Evolutionary conservation across 2,113 vertebrate genomes (phyloP).

Genomic region (Boleophthalmus pectinirostris): DNA sequence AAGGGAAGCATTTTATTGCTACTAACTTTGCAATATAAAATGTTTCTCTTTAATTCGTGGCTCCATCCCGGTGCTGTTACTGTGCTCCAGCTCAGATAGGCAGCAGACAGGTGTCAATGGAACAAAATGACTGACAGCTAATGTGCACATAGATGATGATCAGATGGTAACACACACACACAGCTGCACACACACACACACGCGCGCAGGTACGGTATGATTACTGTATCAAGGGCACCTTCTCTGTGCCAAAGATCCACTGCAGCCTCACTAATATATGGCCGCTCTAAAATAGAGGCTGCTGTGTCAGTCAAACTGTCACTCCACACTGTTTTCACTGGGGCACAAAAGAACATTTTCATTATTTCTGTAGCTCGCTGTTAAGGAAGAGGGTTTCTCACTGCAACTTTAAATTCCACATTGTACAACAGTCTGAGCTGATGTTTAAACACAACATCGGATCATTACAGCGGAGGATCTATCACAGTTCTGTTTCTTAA

Average conservation of each 20-base stretch:
- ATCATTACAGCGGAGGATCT: background rate
- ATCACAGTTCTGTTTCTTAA: background rate
- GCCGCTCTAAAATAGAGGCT: conserved; percentile 27
- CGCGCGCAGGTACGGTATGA: conserved; percentile 20
- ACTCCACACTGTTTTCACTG: conserved; percentile 20
- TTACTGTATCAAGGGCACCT: conserved; percentile 55
- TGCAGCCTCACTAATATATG: background rate
- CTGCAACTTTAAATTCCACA: background rate
- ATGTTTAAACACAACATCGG: background rate
- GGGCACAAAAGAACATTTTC: conserved; percentile 14
- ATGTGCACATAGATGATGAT: conserved; percentile 56
- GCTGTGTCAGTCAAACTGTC: conserved; percentile 37
- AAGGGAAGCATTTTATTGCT: too few species aligned
- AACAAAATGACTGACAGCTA: conserved; percentile 58
- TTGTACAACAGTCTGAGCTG: background rate
- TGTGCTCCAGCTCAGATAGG: conserved; percentile 32
- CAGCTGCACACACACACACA: conserved; percentile 16
- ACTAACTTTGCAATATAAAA: background rate
- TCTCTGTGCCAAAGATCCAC: conserved; percentile 29
- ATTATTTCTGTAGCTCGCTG: background rate
- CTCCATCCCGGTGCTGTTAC: conserved; percentile 5
- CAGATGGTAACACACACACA: conserved; percentile 39
- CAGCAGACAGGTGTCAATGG: conserved; percentile 35
- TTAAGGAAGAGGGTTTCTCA: background rate
- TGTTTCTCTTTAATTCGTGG: background rate